phyloP scores from a whole-genome alignment of 2,113 vertebrate genomes.

The Chiloscyllium plagiosum region DNA sequence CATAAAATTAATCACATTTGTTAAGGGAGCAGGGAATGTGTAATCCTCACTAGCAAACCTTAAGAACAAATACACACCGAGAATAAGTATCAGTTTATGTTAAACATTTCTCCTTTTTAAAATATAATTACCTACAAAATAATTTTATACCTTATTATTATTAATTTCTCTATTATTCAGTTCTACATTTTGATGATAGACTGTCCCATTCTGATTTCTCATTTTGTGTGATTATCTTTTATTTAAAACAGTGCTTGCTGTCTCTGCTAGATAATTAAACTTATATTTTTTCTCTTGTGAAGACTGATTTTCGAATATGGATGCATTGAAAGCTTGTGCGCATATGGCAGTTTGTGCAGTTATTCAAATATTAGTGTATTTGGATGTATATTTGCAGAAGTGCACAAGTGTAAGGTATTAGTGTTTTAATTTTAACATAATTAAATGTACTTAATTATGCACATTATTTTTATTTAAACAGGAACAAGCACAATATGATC shows the following conservation, averaged over 20 bases:
- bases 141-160: neutral
- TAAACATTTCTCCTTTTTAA: neutral
- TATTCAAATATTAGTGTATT: neutral
- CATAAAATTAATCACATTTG: neutral
- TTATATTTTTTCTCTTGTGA: too few relatives aligned
- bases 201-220: neutral
- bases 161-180: neutral
- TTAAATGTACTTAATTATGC: neutral
- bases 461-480: neutral
- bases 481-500: neutral
- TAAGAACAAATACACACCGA: neutral
- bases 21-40: neutral
- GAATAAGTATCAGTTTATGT: neutral
- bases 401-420: neutral
- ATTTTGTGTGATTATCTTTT: neutral
- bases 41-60: neutral
- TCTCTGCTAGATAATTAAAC: neutral
- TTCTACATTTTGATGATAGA: neutral
- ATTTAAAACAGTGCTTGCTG: neutral
- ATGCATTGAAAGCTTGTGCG: neutral
- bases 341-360: too few relatives aligned
- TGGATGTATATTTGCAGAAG: neutral
- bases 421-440: neutral
- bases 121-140: neutral
- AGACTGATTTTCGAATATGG: too few relatives aligned